Conservation (phyloP, 2,888 invertebrate species). For the Euzophera pinguis region DNA sequence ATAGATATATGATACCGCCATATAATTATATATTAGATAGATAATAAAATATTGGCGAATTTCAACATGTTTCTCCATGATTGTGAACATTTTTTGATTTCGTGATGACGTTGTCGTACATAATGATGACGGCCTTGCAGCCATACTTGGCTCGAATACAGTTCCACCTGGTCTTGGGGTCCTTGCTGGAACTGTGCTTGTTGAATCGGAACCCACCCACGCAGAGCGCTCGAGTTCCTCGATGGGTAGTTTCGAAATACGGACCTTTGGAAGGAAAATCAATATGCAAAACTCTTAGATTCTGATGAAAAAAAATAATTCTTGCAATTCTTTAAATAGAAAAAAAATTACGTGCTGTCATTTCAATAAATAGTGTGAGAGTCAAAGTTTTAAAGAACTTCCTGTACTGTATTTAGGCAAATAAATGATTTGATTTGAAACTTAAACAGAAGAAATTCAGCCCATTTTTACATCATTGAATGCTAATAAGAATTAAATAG, state of each 20-base stretch:
- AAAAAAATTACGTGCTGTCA: no score
- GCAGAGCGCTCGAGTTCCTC: constrained; percentile 24
- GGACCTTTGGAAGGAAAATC: constrained; percentile 15
- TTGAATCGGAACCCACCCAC: constrained; percentile 29
- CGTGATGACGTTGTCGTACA: constrained; percentile 25
- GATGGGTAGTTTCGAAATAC: constrained; percentile 21
- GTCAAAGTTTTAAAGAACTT: no score
- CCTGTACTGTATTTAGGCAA: no score
- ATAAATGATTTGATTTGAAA: no score
- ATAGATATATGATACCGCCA: no score
- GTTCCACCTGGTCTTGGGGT: constrained; percentile 31
- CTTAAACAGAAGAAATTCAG: no score
- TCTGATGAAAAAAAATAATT: not conserved
- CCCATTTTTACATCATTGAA: no score
- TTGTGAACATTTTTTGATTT: constrained; percentile 29
- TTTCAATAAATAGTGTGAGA: no score
- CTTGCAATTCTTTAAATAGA: no score
- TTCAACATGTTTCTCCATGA: constrained; percentile 17
- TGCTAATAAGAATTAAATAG: no score
- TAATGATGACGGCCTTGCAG: constrained; percentile 31
- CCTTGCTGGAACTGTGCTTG: constrained; percentile 30
- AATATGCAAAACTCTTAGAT: not conserved
- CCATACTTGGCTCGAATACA: constrained; percentile 27
- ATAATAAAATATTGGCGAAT: no score
- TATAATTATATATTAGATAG: no score